These are phyloP conservation scores for Gymnocheta viridis DNA, from an alignment of 2,888 invertebrate genomes.

Conservation along the genomic window DNA sequence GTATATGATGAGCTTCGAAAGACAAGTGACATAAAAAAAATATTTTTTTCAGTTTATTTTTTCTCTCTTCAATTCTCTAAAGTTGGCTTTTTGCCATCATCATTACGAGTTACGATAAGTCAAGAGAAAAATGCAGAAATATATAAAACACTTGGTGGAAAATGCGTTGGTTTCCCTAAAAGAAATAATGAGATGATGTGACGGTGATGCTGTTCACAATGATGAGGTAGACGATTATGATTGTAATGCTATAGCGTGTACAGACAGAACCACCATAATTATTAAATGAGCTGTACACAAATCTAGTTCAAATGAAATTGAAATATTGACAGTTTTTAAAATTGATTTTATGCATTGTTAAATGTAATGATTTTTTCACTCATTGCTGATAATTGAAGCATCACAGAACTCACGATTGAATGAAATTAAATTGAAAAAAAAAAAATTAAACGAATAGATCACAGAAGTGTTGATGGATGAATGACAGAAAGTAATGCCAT, in stretches of 20 bases:
- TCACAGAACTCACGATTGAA: constrained; percentile 45
- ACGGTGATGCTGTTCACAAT: constrained; percentile 13
- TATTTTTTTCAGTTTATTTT: constrained; percentile 29
- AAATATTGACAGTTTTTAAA: constrained; percentile 66
- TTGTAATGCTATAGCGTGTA: not conserved
- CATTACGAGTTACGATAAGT: constrained; percentile 3
- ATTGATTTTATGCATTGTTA: constrained; percentile 67
- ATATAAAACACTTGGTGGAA: constrained; percentile 35
- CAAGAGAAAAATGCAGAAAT: constrained; percentile 11
- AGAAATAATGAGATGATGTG: constrained; percentile 34
- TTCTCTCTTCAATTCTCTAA: not conserved
- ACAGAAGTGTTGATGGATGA: constrained; percentile 47
- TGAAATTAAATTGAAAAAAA: constrained; percentile 44
- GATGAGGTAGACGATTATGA: constrained; percentile 29
- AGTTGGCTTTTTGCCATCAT: constrained; percentile 63
- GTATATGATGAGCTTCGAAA: constrained; percentile 59
- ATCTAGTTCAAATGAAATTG: constrained; percentile 67
- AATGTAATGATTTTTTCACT: constrained; percentile 64
- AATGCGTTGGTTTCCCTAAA: constrained; percentile 56
- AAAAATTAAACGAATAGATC: constrained; percentile 20
- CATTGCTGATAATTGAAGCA: constrained; percentile 65
- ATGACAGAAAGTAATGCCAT: constrained; percentile 46
- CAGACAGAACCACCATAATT: constrained; percentile 52
- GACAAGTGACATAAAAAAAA: constrained; percentile 66
- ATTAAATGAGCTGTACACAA: constrained; percentile 63